Conservation (phyloP, 2,797 vertebrate species). For the Melanitta fusca region DNA sequence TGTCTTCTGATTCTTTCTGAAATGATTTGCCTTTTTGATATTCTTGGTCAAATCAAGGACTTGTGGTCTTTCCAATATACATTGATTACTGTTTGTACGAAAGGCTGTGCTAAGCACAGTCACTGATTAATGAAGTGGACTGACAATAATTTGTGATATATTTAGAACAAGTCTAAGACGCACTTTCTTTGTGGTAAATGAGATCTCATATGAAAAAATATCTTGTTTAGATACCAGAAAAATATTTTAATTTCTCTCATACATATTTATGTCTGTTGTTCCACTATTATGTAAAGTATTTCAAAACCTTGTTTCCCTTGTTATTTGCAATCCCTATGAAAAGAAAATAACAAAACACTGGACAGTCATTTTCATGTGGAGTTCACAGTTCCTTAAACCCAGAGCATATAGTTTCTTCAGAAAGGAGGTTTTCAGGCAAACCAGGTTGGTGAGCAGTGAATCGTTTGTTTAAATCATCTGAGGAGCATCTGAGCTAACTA, state of each 20-base stretch:
- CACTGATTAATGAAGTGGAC: slow-evolving; percentile 51
- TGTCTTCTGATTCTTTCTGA: neutral
- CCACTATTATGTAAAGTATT: neutral
- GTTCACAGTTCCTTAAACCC: neutral
- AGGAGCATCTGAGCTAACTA: neutral
- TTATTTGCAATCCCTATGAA: neutral
- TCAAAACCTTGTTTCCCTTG: neutral
- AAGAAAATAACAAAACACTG: neutral
- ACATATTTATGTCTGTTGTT: neutral
- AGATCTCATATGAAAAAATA: neutral
- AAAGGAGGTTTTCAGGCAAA: neutral
- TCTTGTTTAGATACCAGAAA: neutral
- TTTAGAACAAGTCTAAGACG: slow-evolving; percentile 18
- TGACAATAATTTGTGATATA: neutral
- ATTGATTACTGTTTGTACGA: slow-evolving; percentile 13
- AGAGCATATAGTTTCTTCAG: neutral
- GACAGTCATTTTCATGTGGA: neutral
- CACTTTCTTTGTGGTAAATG: neutral
- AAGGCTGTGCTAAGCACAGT: neutral
- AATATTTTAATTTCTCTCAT: neutral
- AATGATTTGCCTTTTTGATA: neutral
- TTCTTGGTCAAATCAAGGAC: slow-evolving; percentile 38
- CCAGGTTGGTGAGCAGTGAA: neutral
- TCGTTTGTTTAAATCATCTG: neutral
- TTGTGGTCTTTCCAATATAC: neutral